phyloP scores from a whole-genome alignment of 1,140 invertebrate genomes.

The Wiebesia pumilae region DNA sequence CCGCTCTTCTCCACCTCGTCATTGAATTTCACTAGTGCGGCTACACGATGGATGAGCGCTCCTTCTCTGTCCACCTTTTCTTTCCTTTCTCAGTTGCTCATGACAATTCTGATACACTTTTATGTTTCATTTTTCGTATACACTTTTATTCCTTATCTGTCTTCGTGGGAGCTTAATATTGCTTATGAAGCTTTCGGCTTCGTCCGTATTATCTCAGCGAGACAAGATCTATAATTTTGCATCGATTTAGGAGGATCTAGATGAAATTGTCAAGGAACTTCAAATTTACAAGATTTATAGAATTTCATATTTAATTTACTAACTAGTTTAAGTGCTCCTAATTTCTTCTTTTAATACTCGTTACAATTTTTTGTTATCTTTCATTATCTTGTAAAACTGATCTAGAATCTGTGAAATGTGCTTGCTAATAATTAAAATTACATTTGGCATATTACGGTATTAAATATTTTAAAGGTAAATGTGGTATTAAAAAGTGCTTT shows the following conservation, averaged over 20 bases:
- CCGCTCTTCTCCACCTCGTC: constrained; percentile 62
- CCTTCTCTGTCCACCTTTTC: neutral
- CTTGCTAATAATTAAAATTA: neutral
- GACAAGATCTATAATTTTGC: neutral
- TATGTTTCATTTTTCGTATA: neutral
- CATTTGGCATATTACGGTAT: neutral
- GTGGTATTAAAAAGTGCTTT: no score
- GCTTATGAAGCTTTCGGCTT: neutral
- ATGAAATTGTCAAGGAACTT: neutral
- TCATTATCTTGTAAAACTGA: neutral
- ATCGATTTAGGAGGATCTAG: neutral
- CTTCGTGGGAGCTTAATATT: neutral
- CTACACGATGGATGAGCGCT: neutral
- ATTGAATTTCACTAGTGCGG: constrained; percentile 62
- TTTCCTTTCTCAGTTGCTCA: neutral
- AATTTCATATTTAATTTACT: neutral
- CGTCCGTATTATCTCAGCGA: neutral
- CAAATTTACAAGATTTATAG: neutral
- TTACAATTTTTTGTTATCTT: neutral
- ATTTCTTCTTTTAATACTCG: neutral
- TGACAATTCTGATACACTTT: neutral
- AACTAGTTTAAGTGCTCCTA: neutral
- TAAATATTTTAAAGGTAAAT: neutral
- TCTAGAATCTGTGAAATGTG: neutral
- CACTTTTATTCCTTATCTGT: neutral